Base-by-base conservation (phyloP, 2,113 vertebrate species). In the Spea bombifrons region DNA sequence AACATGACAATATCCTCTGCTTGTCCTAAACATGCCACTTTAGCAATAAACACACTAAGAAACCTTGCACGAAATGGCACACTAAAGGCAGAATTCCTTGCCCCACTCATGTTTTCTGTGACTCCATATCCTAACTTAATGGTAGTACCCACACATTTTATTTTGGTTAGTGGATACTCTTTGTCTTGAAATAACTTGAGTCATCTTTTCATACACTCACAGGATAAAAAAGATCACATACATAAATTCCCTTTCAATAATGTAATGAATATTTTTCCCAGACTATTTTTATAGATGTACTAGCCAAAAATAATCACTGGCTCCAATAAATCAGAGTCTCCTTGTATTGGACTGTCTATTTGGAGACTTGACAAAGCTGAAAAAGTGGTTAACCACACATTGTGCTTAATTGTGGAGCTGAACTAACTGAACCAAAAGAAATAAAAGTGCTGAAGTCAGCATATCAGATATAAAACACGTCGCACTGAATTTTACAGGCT, bases 311-410 rank as follows among this genome's bases (percentile, higher is more conserved):
- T 59, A 15, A 50, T 63, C 45, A 45, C 57, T 76, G 75, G 53
- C 66, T 70, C 66, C 66, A 57, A 67, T 55, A 30, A 66, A 59
- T 64, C 64, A 52, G 8, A 53, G 17, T 45, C 17, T 44, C 43
- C 47, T 77, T 77, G 75, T 53, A 77, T 61, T 49, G 12, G 13
- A 70, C 64, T 77, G 75, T 77, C 53, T 77, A 30, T 44, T 57
- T 77, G 5, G 10, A 77, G 45, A 30, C 50, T 70, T 77, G 67
- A 68, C 66, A 70, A 49, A 63, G 53, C 63, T 70, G 69, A n/a
- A 63, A 55, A 30, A 63, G 6, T 77, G 75, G 75, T 77, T 77
- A 77, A 71, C 75, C 75, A 77, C 75, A 77, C 66, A 59, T 53
- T 77, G 75, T 59, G 16, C 8, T 68, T 48, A 76, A 47, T n/a